These are phyloP conservation scores for Choloepus didactylus DNA, from an alignment of 2,797 vertebrate species.

Conservation along the genomic window DNA sequence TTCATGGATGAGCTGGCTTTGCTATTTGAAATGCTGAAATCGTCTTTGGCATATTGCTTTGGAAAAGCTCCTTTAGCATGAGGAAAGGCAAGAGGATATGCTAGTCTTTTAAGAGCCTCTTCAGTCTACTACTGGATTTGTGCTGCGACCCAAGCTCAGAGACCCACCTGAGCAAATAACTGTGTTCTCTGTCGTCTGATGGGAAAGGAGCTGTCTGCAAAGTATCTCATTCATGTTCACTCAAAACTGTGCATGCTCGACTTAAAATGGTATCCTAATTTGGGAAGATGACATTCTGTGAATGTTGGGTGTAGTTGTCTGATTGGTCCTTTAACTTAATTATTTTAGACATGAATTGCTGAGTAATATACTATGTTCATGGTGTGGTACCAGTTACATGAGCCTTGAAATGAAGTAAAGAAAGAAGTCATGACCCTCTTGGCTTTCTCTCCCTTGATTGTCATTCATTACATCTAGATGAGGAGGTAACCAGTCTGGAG, in stretches of 20 bases:
- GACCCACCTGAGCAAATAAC: neutral
- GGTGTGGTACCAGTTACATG: neutral
- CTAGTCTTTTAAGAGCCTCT: neutral
- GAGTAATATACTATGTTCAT: neutral
- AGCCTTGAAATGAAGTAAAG: neutral
- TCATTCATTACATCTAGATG: neutral
- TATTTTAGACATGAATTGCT: neutral
- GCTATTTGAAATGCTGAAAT: constrained; percentile 66
- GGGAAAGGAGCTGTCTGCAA: neutral
- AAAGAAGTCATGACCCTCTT: neutral
- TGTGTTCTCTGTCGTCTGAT: neutral
- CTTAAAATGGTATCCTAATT: neutral
- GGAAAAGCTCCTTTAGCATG: neutral
- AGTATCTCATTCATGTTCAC: neutral
- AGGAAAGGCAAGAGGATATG: neutral
- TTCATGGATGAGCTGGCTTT: constrained; percentile 53
- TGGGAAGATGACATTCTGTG: neutral
- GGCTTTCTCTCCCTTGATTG: neutral
- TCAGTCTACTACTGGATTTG: neutral
- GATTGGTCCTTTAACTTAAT: neutral
- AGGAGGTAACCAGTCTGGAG: neutral
- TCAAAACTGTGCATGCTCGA: neutral
- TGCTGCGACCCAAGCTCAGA: neutral
- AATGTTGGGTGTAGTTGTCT: neutral
- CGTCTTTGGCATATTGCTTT: constrained; percentile 5